A percentile compares a stretch with the other conserved stretches of the same genome.
These are phyloP conservation scores for Oryzias javanicus DNA, from an alignment of 2,113 vertebrate genomes.

Conservation along the genomic window DNA sequence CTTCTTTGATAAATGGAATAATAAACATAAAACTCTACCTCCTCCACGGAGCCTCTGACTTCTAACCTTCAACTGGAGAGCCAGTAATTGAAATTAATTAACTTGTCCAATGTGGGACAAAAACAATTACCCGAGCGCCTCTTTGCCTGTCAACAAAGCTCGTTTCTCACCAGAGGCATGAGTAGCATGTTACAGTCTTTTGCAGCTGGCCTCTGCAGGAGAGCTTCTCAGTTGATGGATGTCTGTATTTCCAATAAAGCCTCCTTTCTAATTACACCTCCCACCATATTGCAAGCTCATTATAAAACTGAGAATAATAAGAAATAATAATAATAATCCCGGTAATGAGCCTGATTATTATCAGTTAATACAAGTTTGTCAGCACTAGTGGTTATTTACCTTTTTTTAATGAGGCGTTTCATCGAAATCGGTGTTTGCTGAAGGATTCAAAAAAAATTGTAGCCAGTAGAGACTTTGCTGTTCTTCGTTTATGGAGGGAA, in stretches of 20 bases:
- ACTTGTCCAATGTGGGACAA: slow-evolving; percentile 64
- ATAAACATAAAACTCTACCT: slow-evolving; percentile 36
- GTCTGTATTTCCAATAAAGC: slow-evolving; percentile 51
- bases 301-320: slow-evolving; percentile 53
- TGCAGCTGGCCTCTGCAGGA: slow-evolving; percentile 44
- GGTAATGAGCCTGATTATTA: slow-evolving; percentile 57
- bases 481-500: slow-evolving; percentile 9
- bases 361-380: slow-evolving; percentile 43
- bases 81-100: slow-evolving; percentile 78
- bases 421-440: slow-evolving; percentile 27
- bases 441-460: slow-evolving; percentile 12
- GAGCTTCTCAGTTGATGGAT: slow-evolving; percentile 66
- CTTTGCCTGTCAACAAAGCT: slow-evolving; percentile 67
- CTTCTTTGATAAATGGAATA: slow-evolving; percentile 38
- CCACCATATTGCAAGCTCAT: slow-evolving; percentile 47
- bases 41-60: slow-evolving; percentile 29
- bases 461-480: slow-evolving; percentile 4
- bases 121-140: slow-evolving; percentile 72
- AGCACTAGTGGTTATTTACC: slow-evolving; percentile 24
- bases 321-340: slow-evolving; percentile 51
- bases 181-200: slow-evolving; percentile 44
- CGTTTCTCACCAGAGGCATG: slow-evolving; percentile 51
- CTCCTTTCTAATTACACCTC: slow-evolving; percentile 63
- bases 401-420: slow-evolving; percentile 14
- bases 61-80: slow-evolving; percentile 47